A percentile compares a stretch with the other conserved stretches of the same genome.
These are phyloP conservation scores for Isaurus tuberculatus DNA, from an alignment of 92 coral and sea anemone species.

Conservation along the genomic window DNA sequence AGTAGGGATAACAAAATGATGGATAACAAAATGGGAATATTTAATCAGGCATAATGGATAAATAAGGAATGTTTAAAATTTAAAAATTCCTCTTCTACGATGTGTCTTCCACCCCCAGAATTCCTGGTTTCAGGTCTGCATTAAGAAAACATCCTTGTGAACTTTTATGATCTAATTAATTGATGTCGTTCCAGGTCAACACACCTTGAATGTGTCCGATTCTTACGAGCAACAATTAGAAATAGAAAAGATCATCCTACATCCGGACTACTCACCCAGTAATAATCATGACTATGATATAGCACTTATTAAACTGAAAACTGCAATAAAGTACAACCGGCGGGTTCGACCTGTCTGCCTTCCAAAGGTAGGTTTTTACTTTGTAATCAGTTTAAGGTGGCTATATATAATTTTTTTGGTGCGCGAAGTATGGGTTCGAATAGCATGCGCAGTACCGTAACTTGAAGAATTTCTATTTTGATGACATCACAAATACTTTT, in stretches of 20 bases:
- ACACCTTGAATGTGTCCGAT: slow-evolving; percentile 73
- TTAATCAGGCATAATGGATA: no score
- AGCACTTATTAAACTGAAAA: slow-evolving; percentile 82
- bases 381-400: neutral
- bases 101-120: no score
- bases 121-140: no score
- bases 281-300: slow-evolving; percentile 85
- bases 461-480: no score
- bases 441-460: no score
- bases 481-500: no score
- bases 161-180: neutral
- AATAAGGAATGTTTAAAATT: no score
- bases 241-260: slow-evolving; percentile 77
- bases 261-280: slow-evolving; percentile 70
- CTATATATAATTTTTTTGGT: neutral
- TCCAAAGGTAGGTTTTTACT: slow-evolving; percentile 53
- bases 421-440: neutral
- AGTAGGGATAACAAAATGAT: no score
- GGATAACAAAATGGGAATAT: no score
- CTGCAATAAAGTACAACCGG: slow-evolving; percentile 74
- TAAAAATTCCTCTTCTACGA: no score
- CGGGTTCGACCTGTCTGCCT: slow-evolving; percentile 92
- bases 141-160: no score
- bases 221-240: slow-evolving; percentile 76
- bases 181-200: slow-evolving; percentile 66